phyloP scores from a whole-genome alignment of 2,797 vertebrate species.

The Kryptolebias ocellatus region DNA sequence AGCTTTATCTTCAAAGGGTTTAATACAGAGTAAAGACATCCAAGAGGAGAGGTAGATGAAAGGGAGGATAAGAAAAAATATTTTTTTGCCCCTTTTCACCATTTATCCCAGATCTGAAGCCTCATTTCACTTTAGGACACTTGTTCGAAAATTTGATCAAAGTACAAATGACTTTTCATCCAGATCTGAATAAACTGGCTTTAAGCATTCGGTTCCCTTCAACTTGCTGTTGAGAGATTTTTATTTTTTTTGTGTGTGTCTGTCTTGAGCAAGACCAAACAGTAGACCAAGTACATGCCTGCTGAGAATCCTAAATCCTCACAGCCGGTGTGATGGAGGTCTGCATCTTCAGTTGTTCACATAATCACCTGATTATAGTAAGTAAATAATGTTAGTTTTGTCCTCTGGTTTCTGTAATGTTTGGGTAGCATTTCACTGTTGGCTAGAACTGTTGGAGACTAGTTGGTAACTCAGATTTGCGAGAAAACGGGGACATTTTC shows the following conservation, averaged over 20 bases:
- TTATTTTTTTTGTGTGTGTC: neutral
- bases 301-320: neutral
- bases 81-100: rapidly evolving
- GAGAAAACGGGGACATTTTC: no score
- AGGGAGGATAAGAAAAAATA: neutral
- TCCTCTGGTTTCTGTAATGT: no score
- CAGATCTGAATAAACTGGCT: neutral
- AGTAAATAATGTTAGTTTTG: neutral
- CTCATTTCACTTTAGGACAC: neutral
- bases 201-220: neutral
- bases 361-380: conserved; percentile 2
- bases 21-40: conserved; percentile 18
- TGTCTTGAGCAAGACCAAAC: conserved; percentile 7
- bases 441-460: no score
- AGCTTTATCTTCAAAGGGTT: conserved; percentile 33
- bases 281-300: neutral
- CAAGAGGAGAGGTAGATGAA: neutral
- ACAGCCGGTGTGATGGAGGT: neutral
- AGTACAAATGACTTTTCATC: neutral
- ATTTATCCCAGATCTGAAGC: neutral
- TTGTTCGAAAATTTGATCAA: conserved; percentile 4
- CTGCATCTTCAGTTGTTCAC: neutral
- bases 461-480: no score
- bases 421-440: no score
- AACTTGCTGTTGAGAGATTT: neutral